Percentiles rank a stretch among this genome's conserved stretches.
These are phyloP conservation scores for Bimastos eiseni DNA, from an alignment of 2,888 invertebrate genomes.

Conservation along the genomic window DNA sequence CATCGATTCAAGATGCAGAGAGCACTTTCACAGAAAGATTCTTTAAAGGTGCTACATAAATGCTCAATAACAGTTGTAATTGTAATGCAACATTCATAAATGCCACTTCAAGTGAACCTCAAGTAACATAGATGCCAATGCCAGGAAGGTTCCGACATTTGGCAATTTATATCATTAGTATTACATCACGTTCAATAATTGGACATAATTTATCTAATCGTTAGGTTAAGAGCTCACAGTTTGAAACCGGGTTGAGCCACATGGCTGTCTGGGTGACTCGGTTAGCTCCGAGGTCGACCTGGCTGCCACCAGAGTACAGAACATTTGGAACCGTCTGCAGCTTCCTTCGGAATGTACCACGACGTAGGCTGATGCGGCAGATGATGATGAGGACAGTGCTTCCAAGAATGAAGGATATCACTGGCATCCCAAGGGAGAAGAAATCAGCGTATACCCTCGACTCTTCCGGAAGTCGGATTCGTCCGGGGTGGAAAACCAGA, in stretches of 20 bases:
- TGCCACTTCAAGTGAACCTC: too few species aligned
- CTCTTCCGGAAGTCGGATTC: slow-evolving; percentile 7
- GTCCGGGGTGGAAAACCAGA: neutral
- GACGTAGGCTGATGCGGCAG: neutral
- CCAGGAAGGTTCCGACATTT: too few species aligned
- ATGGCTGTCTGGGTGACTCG: neutral
- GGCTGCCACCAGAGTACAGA: slow-evolving; percentile 16
- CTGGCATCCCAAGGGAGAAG: slow-evolving; percentile 22
- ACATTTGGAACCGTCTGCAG: slow-evolving; percentile 30
- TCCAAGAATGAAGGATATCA: slow-evolving; percentile 20
- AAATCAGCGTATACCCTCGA: neutral
- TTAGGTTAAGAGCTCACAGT: neutral
- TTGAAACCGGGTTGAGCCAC: slow-evolving; percentile 13
- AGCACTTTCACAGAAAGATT: too few species aligned
- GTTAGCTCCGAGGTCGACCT: neutral
- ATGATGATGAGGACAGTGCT: slow-evolving; percentile 16
- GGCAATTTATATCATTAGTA: too few species aligned
- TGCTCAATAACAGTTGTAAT: too few species aligned
- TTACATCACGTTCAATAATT: too few species aligned
- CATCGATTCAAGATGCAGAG: too few species aligned
- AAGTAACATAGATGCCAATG: too few species aligned
- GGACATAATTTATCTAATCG: too few species aligned
- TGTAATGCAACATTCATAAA: too few species aligned
- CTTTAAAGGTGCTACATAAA: too few species aligned
- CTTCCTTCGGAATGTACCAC: slow-evolving; percentile 3